phyloP scores from a whole-genome alignment of 2,888 invertebrate species.

The Xestoiulus laeticollis region DNA sequence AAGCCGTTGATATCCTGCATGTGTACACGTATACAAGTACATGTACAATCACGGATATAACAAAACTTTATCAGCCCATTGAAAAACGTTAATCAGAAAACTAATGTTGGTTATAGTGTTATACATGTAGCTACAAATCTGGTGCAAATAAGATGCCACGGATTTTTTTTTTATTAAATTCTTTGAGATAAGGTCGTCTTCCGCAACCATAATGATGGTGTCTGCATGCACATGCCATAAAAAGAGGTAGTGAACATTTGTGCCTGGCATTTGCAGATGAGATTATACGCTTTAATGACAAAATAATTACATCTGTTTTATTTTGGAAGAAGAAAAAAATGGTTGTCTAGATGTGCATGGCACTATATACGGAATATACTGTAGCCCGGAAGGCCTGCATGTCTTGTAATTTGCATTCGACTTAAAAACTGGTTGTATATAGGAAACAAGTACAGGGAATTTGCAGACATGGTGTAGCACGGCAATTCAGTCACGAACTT shows the following conservation, averaged over 20 bases:
- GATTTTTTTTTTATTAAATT: conserved; percentile 3
- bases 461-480: background rate
- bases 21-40: too few species aligned
- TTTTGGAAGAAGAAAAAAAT: background rate
- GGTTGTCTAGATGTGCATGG: background rate
- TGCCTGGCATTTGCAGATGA: conserved; percentile 7
- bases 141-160: background rate
- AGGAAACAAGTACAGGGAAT: background rate
- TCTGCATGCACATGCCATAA: background rate
- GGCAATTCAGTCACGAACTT: background rate
- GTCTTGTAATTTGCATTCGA: background rate
- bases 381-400: conserved; percentile 6
- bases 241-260: background rate
- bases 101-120: background rate
- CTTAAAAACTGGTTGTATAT: conserved; percentile 11
- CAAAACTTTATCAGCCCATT: conserved; percentile 2
- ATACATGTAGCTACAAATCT: background rate
- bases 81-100: too few species aligned
- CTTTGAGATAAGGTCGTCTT: background rate
- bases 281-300: conserved; percentile 21
- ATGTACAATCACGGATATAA: background rate
- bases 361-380: background rate
- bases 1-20: too few species aligned
- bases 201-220: background rate
- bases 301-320: background rate